These are phyloP conservation scores for Notodonta ziczac DNA, from an alignment of 2,888 invertebrate species.

Conservation along the genomic window DNA sequence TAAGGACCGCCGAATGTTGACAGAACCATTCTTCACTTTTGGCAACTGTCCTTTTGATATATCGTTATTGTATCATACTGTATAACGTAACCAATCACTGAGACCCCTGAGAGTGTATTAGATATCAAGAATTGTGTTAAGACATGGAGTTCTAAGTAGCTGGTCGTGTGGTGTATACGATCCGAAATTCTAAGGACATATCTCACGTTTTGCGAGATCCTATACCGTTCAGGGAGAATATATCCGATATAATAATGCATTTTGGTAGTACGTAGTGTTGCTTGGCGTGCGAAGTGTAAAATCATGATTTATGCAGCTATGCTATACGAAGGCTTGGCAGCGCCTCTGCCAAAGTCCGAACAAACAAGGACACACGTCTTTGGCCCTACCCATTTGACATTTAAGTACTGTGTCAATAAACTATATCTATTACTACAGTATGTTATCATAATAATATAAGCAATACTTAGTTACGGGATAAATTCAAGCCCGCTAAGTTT, in stretches of 20 bases:
- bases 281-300: no score
- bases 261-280: neutral
- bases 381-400: no score
- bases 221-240: slow-evolving; percentile 11
- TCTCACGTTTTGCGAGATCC: slow-evolving; percentile 38
- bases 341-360: no score
- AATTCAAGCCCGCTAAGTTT: no score
- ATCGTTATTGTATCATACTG: slow-evolving; percentile 57
- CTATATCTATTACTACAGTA: no score
- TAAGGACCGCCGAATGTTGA: slow-evolving; percentile 31
- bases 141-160: neutral
- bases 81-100: slow-evolving; percentile 2
- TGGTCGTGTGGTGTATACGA: slow-evolving; percentile 14
- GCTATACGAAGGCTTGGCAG: no score
- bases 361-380: no score
- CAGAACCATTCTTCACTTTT: slow-evolving; percentile 60
- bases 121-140: neutral
- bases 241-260: neutral
- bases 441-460: no score
- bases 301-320: no score
- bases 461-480: no score
- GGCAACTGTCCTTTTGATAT: slow-evolving; percentile 60
- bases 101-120: neutral
- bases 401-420: no score
- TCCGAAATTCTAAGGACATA: slow-evolving; percentile 33